These are phyloP conservation scores for Drosophila bunnanda DNA, from an alignment of 2,888 invertebrate genomes.

Conservation along the genomic window DNA sequence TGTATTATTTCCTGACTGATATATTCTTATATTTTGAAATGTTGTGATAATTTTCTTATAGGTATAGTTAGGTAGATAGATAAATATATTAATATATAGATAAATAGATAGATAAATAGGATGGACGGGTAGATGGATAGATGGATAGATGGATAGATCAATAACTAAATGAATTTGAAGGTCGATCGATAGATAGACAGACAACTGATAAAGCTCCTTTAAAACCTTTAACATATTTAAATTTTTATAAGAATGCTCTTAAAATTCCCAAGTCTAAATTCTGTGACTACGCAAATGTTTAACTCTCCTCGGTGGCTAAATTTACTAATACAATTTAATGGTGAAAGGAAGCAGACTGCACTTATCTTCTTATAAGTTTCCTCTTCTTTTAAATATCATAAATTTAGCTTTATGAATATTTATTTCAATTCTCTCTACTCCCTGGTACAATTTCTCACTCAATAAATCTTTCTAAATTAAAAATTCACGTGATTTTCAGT, in stretches of 20 bases:
- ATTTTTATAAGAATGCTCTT: not conserved
- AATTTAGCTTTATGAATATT: not conserved
- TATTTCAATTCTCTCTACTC: not conserved
- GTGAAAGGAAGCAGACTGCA: not conserved
- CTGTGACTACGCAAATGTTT: not conserved
- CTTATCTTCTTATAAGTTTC: not conserved
- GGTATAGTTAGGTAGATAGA: too few relatives aligned
- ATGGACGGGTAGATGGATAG: too few relatives aligned
- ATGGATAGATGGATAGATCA: too few relatives aligned
- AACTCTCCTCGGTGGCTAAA: not conserved
- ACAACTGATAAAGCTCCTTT: not conserved
- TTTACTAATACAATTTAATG: too few relatives aligned
- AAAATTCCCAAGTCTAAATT: not conserved
- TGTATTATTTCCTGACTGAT: not conserved
- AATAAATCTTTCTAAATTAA: not conserved
- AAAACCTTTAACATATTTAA: not conserved
- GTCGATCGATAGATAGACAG: too few relatives aligned
- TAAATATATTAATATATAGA: too few relatives aligned
- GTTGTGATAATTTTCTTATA: not conserved
- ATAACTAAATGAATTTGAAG: too few relatives aligned
- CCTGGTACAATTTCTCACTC: not conserved
- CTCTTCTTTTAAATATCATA: not conserved
- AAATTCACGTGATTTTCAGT: conserved; percentile 13
- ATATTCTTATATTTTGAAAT: not conserved
- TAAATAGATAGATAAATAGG: too few relatives aligned